Conservation (phyloP, 2,113 vertebrate species). For the Centropus bengalensis region DNA sequence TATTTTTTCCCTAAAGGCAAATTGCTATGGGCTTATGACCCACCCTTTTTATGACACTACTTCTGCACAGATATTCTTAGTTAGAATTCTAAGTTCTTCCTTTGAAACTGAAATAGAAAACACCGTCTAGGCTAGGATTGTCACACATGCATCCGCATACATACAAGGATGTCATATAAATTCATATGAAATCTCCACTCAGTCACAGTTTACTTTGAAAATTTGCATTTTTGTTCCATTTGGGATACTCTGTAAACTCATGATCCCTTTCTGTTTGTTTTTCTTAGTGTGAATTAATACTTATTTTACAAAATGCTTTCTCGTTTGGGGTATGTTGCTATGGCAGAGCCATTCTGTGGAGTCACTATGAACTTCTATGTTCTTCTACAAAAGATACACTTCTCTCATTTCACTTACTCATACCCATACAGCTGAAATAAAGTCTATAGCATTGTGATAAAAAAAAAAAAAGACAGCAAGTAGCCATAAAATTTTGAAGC, state of each 20-base stretch:
- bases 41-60: slow-evolving; percentile 65
- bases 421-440: background rate
- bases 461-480: background rate
- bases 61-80: slow-evolving; percentile 64
- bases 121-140: slow-evolving; percentile 4
- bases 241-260: background rate
- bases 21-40: slow-evolving; percentile 59
- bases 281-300: background rate
- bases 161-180: background rate
- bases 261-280: background rate
- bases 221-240: background rate
- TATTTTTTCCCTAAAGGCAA: slow-evolving; percentile 62
- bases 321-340: background rate
- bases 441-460: background rate
- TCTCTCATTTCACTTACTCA: background rate
- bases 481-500: background rate
- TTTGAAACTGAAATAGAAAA: slow-evolving; percentile 67
- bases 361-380: background rate
- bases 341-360: background rate
- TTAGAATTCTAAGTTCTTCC: slow-evolving; percentile 54
- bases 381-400: background rate
- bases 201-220: background rate
- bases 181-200: background rate
- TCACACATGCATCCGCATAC: background rate
- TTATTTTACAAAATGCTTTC: background rate